A percentile compares a stretch with the other conserved stretches of the same genome.
Evolutionary conservation across 2,888 invertebrate genomes (phyloP).

Genomic region (Tineola bisselliella): DNA sequence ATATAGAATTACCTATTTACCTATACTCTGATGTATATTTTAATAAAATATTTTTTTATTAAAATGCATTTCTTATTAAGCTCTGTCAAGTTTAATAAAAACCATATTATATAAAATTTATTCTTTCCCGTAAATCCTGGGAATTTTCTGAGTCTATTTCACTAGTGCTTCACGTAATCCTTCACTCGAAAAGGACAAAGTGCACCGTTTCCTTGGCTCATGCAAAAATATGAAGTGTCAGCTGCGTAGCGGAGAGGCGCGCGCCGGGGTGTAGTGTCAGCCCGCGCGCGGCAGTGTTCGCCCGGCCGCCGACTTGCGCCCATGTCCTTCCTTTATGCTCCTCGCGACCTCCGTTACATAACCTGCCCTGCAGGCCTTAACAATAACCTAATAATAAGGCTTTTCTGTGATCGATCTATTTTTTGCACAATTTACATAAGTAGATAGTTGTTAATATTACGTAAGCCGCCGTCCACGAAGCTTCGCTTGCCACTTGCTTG

Average conservation of each 20-base stretch:
- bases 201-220: neutral
- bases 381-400: slow-evolving; percentile 31
- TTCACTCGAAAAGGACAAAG: neutral
- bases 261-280: slow-evolving; percentile 20
- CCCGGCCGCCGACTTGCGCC: slow-evolving; percentile 53
- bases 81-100: no score
- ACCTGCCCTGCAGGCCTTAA: slow-evolving; percentile 27
- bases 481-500: slow-evolving; percentile 64
- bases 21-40: no score
- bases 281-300: slow-evolving; percentile 49
- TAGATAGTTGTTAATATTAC: slow-evolving; percentile 53
- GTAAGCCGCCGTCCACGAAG: slow-evolving; percentile 66
- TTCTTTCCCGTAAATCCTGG: no score
- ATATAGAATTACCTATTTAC: no score
- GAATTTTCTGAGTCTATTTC: no score
- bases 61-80: no score
- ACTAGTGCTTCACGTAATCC: neutral
- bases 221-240: neutral
- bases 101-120: no score
- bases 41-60: no score
- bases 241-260: slow-evolving; percentile 18
- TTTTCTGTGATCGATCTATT: slow-evolving; percentile 63
- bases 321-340: slow-evolving; percentile 40
- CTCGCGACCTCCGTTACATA: slow-evolving; percentile 61
- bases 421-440: slow-evolving; percentile 49